Conservation (phyloP, 2,113 vertebrate genomes). For the Podarcis cretensis region DNA sequence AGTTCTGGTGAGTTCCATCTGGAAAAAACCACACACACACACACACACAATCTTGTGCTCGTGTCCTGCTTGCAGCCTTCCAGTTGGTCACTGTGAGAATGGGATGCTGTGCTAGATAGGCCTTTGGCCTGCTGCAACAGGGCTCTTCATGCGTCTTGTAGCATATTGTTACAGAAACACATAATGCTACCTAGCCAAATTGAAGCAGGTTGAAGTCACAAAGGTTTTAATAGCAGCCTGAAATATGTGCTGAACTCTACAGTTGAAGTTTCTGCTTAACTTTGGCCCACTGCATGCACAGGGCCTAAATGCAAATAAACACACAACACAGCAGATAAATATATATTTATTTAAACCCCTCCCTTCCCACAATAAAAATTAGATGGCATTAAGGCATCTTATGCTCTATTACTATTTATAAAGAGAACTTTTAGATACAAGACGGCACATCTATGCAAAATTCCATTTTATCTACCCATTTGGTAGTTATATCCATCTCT, state of each 20-base stretch:
- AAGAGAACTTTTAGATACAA: slow-evolving; percentile 53
- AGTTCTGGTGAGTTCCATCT: no score
- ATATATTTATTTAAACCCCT: slow-evolving; percentile 66
- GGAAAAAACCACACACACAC: no score
- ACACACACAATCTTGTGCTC: no score
- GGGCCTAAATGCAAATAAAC: slow-evolving; percentile 5
- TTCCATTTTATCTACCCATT: not conserved
- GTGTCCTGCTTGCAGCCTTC: no score
- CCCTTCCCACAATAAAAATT: slow-evolving; percentile 61
- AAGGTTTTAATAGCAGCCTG: not conserved
- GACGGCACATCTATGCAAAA: slow-evolving; percentile 33
- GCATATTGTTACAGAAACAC: not conserved
- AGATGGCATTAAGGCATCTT: slow-evolving; percentile 77
- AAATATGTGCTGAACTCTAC: not conserved
- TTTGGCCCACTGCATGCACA: not conserved
- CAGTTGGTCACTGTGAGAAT: no score
- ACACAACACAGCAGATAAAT: slow-evolving; percentile 60
- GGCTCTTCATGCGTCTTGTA: not conserved
- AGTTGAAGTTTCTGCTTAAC: not conserved
- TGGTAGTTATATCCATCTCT: slow-evolving; percentile 17
- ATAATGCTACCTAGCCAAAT: not conserved
- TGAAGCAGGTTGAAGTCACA: not conserved
- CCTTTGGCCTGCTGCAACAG: no score
- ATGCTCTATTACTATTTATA: slow-evolving; percentile 46
- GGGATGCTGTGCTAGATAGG: no score